phyloP scores from a whole-genome alignment of 2,797 vertebrate genomes.

The Gallinago solitaria region DNA sequence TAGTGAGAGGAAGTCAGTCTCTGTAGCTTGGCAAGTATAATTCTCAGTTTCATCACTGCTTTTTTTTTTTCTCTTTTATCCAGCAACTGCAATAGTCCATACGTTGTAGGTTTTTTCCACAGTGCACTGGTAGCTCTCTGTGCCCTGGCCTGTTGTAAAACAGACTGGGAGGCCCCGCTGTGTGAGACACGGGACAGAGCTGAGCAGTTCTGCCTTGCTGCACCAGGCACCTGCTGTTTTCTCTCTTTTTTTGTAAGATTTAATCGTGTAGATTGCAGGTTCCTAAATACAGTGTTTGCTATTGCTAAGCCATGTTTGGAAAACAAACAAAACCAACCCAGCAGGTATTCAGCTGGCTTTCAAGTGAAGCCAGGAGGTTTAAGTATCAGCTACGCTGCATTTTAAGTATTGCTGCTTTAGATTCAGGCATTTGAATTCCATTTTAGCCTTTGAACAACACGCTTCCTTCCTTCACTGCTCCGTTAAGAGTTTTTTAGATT shows the following conservation, averaged over 20 bases:
- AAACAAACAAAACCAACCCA: neutral
- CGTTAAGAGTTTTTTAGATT: neutral
- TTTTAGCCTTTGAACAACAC: neutral
- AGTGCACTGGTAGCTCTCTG: fast-evolving
- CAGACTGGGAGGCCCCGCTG: neutral
- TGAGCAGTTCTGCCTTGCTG: neutral
- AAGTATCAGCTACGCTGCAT: neutral
- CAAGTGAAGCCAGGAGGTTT: neutral
- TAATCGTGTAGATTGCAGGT: neutral
- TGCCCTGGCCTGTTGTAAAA: neutral
- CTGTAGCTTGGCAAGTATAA: neutral
- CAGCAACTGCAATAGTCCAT: neutral
- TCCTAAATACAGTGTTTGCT: neutral
- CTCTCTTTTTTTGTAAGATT: neutral
- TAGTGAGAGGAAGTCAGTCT: neutral
- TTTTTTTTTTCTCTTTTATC: neutral
- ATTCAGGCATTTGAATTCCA: neutral
- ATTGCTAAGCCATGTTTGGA: neutral
- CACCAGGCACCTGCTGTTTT: neutral
- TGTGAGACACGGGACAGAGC: fast-evolving
- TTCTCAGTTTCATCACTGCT: neutral
- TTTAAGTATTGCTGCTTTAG: neutral
- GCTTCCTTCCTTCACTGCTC: neutral
- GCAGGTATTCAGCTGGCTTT: neutral
- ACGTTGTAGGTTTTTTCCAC: neutral